Evolutionary conservation across 2,888 invertebrate species (phyloP), one percentile per base, ranked within the genome.

Genomic region (Drosophila bunnanda): DNA sequence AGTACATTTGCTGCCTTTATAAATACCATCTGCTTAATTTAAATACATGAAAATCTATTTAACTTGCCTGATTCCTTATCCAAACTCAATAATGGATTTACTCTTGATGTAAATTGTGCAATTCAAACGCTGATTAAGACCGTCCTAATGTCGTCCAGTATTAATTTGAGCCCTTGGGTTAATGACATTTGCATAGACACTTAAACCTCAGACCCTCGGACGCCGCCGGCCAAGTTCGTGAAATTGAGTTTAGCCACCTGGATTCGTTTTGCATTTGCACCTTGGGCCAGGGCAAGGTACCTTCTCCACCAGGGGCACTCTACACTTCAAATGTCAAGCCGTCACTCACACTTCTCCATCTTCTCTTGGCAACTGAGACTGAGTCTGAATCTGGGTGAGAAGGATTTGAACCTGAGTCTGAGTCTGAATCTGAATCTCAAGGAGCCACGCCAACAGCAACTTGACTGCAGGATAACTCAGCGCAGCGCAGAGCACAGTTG

Each of bases 211-310:
- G 70, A 44, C 44, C 44, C 44, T 44, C 10, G 25, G 25, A 7
- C 39, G 57, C 60, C 34, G 38, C 32, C 56, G 71, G 58, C 48
- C 65, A 65, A 32, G 54, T 17, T 34, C 61, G 39, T 56, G 28
- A 79, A 83, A 83, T 88, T 71, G 56, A 88, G 71, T 86, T 88
- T 76, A 20, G 76, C 88, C 74, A 72, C 88, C 66, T 79, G 82
- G 38, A 64, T 66, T 32, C 57, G 57, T 44, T 52, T 56, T 75
- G 67, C 50, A 48, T 57, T 53, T 43, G 28, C 75, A 43, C 67
- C 75, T 28, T 39, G 38, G 36, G 44, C 36, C 65, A 17, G 28
- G 34, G 15, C 25, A 1, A 22, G 36, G 17, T n/a, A 1, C 38
- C 30, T 12, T 7, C n/a, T n/a, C 44, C 62, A 10, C 6, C 38